phyloP scores from a whole-genome alignment of 2,888 invertebrate species.

The Cosmia trapezina region DNA sequence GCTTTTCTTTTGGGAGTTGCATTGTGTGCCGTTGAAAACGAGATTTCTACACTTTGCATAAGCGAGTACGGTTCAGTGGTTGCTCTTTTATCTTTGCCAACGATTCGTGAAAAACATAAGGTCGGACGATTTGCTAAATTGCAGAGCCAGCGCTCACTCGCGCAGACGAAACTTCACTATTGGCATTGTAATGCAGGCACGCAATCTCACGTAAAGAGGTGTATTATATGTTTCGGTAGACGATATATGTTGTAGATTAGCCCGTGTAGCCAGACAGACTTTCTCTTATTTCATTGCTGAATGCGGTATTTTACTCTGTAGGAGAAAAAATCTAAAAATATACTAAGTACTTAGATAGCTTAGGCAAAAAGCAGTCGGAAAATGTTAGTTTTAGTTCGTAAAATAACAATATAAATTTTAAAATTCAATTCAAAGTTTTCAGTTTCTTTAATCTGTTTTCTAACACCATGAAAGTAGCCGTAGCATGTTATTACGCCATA shows the following conservation, averaged over 20 bases:
- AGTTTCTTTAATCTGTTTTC: no score
- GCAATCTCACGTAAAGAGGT: slow-evolving; percentile 51
- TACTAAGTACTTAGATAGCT: no score
- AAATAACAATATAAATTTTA: no score
- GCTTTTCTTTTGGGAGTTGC: slow-evolving; percentile 32
- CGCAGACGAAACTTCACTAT: slow-evolving; percentile 62
- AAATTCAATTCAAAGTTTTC: no score
- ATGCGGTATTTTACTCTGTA: no score
- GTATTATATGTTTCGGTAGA: slow-evolving; percentile 44
- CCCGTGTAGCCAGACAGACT: background rate
- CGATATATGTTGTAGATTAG: slow-evolving; percentile 27
- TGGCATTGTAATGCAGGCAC: slow-evolving; percentile 52
- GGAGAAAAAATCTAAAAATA: no score
- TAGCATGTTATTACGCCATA: no score
- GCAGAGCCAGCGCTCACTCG: slow-evolving; percentile 63
- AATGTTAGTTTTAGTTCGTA: no score
- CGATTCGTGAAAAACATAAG: slow-evolving; percentile 70
- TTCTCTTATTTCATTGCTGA: slow-evolving; percentile 28
- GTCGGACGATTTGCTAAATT: slow-evolving; percentile 71
- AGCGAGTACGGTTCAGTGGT: slow-evolving; percentile 65
- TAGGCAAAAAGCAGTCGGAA: no score
- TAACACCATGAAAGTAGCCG: no score
- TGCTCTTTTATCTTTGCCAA: slow-evolving; percentile 70
- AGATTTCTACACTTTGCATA: slow-evolving; percentile 61
- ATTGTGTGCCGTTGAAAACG: slow-evolving; percentile 46